Base-by-base conservation (phyloP, 1,140 invertebrate genomes). In the Apis cerana region DNA sequence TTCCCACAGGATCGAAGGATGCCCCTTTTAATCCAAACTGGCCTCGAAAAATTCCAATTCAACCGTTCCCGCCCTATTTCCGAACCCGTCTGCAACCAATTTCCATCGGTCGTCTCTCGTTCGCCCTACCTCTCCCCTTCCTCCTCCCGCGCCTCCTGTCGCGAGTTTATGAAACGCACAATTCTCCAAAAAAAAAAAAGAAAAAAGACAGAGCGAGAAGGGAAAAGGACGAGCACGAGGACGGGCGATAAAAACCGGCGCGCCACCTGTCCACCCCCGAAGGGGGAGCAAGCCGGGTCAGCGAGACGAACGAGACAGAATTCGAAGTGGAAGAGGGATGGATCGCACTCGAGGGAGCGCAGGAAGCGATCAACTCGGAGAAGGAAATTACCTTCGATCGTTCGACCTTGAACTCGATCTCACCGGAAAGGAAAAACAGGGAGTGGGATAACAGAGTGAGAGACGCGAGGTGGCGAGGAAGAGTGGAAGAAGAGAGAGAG, bases 351-450 rank as follows among this genome's bases (percentile, higher is more conserved):
- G 12, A 27, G 87, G 79, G 86, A 88, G 65, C 43, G 48, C 19
- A 65, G 75, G 71, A 88, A 87, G 75, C 75, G 83, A 88, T 88
- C 79, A 84, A 68, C 23, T 54, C 74, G 65, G 79, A 88, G 87
- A 88, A 85, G 87, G 87, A 85, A 88, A 88, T 88, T 88, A 80
- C 85, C 79, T 87, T 88, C 85, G 86, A 88, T 87, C 83, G 86
- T 62, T 76, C 74, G 86, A 88, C 87, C 87, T 88, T 88, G 87
- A 70, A 85, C 83, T 69, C 69, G 76, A 84, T 87, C 83, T 75
- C 54, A 62, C 68, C 76, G 81, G 75, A 62, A 59, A 72, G 65
- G 48, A 75, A 59, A 54, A 70, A 59, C 21, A 21, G 43, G 59
- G 8, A 21, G 43, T 21, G 67, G 67, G 59, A 64, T 27, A 59